Evolutionary conservation across 2,888 invertebrate species (phyloP).

Genomic region (Sarcophaga subvicina): DNA sequence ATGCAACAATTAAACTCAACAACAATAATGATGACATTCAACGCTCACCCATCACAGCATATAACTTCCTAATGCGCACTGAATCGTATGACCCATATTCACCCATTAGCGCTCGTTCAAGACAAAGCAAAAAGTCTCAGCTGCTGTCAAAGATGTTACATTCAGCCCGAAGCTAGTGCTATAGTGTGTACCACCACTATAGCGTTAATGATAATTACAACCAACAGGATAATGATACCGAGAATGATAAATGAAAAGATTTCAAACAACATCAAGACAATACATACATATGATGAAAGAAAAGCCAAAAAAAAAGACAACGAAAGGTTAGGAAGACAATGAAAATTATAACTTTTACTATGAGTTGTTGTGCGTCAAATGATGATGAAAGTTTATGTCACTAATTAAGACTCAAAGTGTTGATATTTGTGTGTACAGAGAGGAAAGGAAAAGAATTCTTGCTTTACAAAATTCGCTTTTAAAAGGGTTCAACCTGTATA

Average conservation of each 20-base stretch:
- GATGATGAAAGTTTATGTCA: slow-evolving; percentile 39
- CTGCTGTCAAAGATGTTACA: slow-evolving; percentile 29
- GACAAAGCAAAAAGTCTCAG: slow-evolving; percentile 19
- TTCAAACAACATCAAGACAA: slow-evolving; percentile 4
- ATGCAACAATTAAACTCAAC: slow-evolving; percentile 31
- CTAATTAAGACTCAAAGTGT: slow-evolving; percentile 41
- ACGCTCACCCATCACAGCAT: no score
- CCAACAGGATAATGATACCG: neutral
- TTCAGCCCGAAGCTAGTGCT: neutral
- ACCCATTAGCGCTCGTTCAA: neutral
- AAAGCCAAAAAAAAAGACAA: no score
- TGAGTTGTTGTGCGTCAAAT: slow-evolving; percentile 15
- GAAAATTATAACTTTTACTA: slow-evolving; percentile 27
- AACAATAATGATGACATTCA: slow-evolving; percentile 24
- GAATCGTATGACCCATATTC: neutral
- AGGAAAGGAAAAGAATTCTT: neutral
- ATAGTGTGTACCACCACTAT: neutral
- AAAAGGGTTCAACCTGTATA: neutral
- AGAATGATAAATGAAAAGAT: neutral
- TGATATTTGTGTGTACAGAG: neutral
- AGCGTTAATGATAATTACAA: neutral
- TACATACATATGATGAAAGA: neutral
- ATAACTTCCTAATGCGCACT: neutral
- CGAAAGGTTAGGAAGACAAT: slow-evolving; percentile 1
- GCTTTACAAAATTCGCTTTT: slow-evolving; percentile 15